Base-by-base conservation (phyloP, 1,140 invertebrate species). In the Bursaphelenchus mucronatus region DNA sequence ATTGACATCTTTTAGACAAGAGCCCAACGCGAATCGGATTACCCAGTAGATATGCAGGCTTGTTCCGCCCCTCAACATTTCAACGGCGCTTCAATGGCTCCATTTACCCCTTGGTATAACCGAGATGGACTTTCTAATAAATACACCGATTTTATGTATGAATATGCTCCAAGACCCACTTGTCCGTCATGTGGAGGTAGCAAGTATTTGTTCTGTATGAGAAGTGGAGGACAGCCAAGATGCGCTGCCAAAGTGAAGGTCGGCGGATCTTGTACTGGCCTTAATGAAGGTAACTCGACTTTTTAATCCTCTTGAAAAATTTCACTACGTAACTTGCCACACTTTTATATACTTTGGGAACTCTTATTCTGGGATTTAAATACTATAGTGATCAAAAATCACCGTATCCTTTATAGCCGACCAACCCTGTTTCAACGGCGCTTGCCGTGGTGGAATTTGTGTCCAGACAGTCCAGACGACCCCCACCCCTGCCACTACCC, bases 131-230 rank as follows among this genome's bases (percentile, higher is more conserved):
- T 76, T 41, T 68, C 58, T 19, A 76, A 76, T 40, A 64, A 68
- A 55, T 76, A 73, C 61, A 76, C 75, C n/a, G 75, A 76, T 43
- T 75, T 78, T 43, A 19, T 76, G 46, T 76, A 67, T 50, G 63
- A 61, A 44, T 76, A 78, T 52, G 75, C 68, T 10, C 76, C 75
- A 40, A 43, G 75, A 19, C 75, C 65, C 17, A 64, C 67, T 50
- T 66, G 64, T 17, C 61, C 49, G 19, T 44, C 40, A 44, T 66
- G 39, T 63, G 66, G 68, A 59, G 67, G 71, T 11, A 62, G 50
- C 7, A 70, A 70, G 64, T 79, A 74, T 49, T 61, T 80, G 10
- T 80, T 80, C 63, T 80, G 78, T 61, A 74, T 80, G 55, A 52
- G 51, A 6, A 73, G 74, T 0, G 64, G 70, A 44, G 79, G 77